Evolutionary conservation across 2,797 vertebrate genomes (phyloP), one percentile per base, ranked within the genome.

Genomic region (Corythornis leucogaster): DNA sequence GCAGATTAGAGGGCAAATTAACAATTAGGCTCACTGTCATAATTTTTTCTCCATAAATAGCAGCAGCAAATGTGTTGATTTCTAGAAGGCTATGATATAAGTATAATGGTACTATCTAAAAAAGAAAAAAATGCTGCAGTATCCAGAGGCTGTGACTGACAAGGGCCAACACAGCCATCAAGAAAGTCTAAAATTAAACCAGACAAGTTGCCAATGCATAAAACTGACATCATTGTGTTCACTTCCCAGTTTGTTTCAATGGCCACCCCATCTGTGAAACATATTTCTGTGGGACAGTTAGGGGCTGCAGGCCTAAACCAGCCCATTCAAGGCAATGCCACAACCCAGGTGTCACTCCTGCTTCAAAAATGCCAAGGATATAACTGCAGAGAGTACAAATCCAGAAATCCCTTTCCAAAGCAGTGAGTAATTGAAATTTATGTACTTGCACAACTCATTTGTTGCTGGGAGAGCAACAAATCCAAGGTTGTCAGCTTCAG

Each of bases 181-280:
- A 94, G 94, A 87, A 96, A 87, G 79, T 80, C 93, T 95, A 80
- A 94, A 96, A 96, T 96, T 95, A 94, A 96, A 95, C 66, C 86
- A 92, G 93, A 93, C 93, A 95, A 90, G 82, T 94, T 96, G 90
- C 93, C 95, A 96, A 55, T 80, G 92, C 90, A 90, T 94, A 86
- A 96, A 96, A 89, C 91, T 92, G 89, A 91, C 82, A 75, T 88
- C 53, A 81, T 80, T 84, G 46, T 93, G 79, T 82, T 94, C 82
- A 78, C 58, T 94, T 96, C 85, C 77, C 79, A 69, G 91, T 95
- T 95, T 76, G 85, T 92, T 95, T 89, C 85, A 92, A 91, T 90
- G 94, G 63, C 90, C 86, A 80, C 43, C 80, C 88, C 94, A 96
- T 93, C 94, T 95, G 94, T 96, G 95, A 95, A 95, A 84, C 92